Percentiles rank a stretch among this genome's conserved stretches.
Conservation (phyloP, 2,113 vertebrate genomes). For the Globicephala melas region DNA sequence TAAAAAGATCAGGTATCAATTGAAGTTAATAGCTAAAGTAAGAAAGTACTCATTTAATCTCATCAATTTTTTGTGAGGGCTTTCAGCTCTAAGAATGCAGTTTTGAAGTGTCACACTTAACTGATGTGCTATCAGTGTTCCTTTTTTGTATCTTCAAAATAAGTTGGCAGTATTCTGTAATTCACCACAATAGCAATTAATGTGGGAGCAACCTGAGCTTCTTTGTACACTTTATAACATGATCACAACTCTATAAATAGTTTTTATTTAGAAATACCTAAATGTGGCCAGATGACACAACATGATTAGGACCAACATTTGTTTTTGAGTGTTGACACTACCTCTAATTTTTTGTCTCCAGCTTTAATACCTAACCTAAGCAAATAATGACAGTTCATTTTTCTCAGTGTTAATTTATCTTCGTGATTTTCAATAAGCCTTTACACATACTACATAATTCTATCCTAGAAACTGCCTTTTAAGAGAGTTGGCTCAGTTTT, state of each 20-base stretch:
- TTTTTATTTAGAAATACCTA: background rate
- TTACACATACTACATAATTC: background rate
- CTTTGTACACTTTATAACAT: background rate
- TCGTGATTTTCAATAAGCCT: background rate
- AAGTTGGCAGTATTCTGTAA: background rate
- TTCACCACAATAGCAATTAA: background rate
- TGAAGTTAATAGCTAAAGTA: background rate
- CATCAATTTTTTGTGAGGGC: background rate
- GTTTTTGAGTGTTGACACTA: background rate
- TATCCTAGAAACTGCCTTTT: background rate
- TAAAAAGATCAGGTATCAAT: background rate
- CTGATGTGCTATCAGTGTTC: background rate
- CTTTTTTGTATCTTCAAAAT: constrained; percentile 24
- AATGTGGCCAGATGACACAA: background rate
- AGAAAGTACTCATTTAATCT: constrained; percentile 4
- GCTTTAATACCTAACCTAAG: background rate
- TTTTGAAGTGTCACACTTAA: constrained; percentile 39
- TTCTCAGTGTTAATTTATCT: background rate
- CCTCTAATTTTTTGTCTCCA: background rate
- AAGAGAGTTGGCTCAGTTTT: background rate
- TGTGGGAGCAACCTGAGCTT: background rate
- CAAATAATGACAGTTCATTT: background rate
- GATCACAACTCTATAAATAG: background rate
- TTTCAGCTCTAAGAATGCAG: background rate
- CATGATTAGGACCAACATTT: background rate